Base-by-base conservation (phyloP, 2,888 invertebrate genomes). In the Furcula furcula region DNA sequence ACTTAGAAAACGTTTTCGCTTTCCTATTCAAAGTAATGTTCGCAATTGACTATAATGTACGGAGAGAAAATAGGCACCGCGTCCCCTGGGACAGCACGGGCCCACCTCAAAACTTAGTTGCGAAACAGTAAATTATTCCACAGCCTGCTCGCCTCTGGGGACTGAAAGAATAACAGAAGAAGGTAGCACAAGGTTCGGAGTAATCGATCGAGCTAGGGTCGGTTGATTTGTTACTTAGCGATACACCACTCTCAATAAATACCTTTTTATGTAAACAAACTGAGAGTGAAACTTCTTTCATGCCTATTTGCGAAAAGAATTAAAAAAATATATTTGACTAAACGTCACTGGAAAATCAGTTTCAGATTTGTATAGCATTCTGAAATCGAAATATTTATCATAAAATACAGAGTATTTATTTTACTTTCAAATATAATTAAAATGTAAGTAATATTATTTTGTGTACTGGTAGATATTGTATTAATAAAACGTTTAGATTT, bases 101-200 rank as follows among this genome's bases (percentile, higher is more conserved):
- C 73, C 72, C 65, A 72, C 75, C 74, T 77, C 75, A 73, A 75
- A 78, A 80, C 74, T 77, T 73, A 72, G 74, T 75, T 71, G 58
- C 67, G 53, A 55, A 75, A 71, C 75, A 72, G 77, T 83, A 82
- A 82, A 82, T 83, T 82, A 82, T 83, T 77, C 78, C 50, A 43
- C 57, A 59, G 58, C 59, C 64, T 51, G 32, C 31, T 28, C 44
- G 25, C 37, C 78, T 53, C 67, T 18, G 3, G 73, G 67, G 82
- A 51, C 23, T 22, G 37, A 43, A 77, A 76, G 76, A 78, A 80
- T 75, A 80, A 76, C 72, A 71, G 66, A 76, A 76, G 77, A 75
- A 69, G 51, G 55, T 59, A 50, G 40, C 54, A 40, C 46, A 56
- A 64, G 50, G 57, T 39, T 45, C 34, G 43, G 39, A 49, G 64